Conservation (phyloP, 2,888 invertebrate genomes). For the Pristionchus exspectatus region DNA sequence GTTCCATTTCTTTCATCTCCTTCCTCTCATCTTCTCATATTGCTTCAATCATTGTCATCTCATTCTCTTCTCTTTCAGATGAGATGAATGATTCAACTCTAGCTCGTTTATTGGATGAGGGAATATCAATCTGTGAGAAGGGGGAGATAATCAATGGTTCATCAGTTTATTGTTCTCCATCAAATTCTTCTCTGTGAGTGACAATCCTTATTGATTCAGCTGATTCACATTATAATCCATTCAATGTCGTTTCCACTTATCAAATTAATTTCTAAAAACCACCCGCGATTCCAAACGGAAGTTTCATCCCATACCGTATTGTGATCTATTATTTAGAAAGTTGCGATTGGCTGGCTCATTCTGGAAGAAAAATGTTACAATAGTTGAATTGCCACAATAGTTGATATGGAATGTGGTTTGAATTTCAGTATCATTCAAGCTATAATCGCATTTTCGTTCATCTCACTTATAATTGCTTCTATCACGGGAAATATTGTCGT, state of each 20-base stretch:
- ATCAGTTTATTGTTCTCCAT: slow-evolving; percentile 19
- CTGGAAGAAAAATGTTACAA: background rate
- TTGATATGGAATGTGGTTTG: background rate
- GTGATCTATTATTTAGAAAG: background rate
- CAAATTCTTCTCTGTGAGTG: slow-evolving; percentile 31
- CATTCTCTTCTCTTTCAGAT: slow-evolving; percentile 54
- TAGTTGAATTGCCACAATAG: background rate
- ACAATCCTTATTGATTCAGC: background rate
- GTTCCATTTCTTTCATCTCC: background rate
- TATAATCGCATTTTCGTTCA: slow-evolving; percentile 68
- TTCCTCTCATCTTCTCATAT: background rate
- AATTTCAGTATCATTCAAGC: slow-evolving; percentile 65
- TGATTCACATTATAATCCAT: background rate
- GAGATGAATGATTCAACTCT: slow-evolving; percentile 41
- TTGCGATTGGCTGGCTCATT: background rate
- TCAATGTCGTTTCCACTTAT: background rate
- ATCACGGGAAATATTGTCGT: slow-evolving; percentile 72
- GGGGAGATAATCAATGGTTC: slow-evolving; percentile 31
- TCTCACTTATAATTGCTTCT: slow-evolving; percentile 67
- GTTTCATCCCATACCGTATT: background rate
- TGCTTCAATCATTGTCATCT: slow-evolving; percentile 18
- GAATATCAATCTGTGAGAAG: slow-evolving; percentile 30
- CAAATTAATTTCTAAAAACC: background rate
- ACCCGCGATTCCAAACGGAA: background rate
- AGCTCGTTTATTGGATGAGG: slow-evolving; percentile 28